Percentiles rank a stretch among this genome's conserved stretches.
These are phyloP conservation scores for Spheniscus mendiculus DNA, from an alignment of 2,113 vertebrate genomes.

Conservation along the genomic window DNA sequence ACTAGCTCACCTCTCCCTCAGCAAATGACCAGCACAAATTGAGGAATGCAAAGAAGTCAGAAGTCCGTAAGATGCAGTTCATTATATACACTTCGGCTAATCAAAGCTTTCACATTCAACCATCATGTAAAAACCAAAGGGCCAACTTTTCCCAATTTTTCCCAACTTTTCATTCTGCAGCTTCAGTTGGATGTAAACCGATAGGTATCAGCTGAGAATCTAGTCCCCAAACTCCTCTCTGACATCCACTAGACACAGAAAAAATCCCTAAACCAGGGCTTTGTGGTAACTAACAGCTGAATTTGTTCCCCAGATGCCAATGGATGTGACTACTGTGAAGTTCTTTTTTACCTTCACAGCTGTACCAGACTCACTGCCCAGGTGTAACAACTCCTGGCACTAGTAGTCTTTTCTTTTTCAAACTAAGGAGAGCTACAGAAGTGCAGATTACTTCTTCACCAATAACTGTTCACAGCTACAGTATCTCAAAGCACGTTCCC, in stretches of 20 bases:
- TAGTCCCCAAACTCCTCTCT: not conserved
- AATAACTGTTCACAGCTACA: not conserved
- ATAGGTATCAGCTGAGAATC: not conserved
- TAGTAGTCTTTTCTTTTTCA: not conserved
- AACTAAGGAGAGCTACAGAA: not conserved
- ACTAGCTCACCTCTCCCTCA: not conserved
- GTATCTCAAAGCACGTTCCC: not conserved
- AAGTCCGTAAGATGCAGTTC: not conserved
- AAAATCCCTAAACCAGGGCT: not conserved
- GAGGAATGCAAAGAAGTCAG: not conserved
- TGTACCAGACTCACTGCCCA: not conserved
- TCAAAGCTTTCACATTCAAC: not conserved
- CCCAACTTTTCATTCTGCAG: not conserved
- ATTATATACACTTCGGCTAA: not conserved
- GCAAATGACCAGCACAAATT: not conserved
- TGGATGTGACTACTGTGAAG: not conserved
- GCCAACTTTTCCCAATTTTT: not conserved
- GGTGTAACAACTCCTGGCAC: not conserved
- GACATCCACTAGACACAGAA: not conserved
- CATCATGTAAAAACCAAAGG: not conserved
- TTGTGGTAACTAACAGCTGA: not conserved
- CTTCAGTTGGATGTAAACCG: not conserved
- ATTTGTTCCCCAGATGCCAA: not conserved
- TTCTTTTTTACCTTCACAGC: not conserved
- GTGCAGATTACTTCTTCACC: not conserved